phyloP scores from a whole-genome alignment of 1,140 invertebrate species.

The Drosophila paulistorum region DNA sequence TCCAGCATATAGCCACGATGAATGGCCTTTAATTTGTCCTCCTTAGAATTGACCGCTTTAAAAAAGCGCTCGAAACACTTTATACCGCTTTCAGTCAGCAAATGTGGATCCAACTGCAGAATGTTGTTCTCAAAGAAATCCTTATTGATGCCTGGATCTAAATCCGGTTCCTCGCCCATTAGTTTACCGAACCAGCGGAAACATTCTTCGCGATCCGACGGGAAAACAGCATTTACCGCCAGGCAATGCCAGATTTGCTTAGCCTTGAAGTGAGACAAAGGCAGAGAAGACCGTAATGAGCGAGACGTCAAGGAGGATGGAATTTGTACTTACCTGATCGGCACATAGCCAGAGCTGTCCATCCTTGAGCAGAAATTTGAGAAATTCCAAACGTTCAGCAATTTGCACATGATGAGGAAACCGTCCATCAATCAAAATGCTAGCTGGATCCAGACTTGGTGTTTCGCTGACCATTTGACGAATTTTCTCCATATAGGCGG shows the following conservation, averaged over 20 bases:
- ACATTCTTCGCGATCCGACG: slow-evolving; percentile 96
- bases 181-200: slow-evolving; percentile 99
- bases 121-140: slow-evolving; percentile 99
- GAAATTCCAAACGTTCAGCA: slow-evolving; percentile 96
- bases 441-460: slow-evolving; percentile 90
- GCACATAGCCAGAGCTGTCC: slow-evolving; percentile 98
- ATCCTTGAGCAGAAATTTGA: slow-evolving; percentile 95
- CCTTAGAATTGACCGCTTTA: slow-evolving; percentile 97
- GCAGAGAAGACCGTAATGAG: background rate
- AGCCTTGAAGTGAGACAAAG: slow-evolving; percentile 83
- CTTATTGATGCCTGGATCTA: slow-evolving; percentile 97
- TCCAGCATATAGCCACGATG: slow-evolving; percentile 91
- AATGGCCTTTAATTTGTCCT: slow-evolving; percentile 95
- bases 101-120: slow-evolving; percentile 93
- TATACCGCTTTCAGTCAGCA: slow-evolving; percentile 97
- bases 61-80: slow-evolving; percentile 95
- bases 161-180: slow-evolving; percentile 98
- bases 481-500: slow-evolving; percentile 95
- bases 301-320: background rate
- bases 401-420: slow-evolving; percentile 97
- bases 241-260: slow-evolving; percentile 99
- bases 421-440: slow-evolving; percentile 93
- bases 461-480: slow-evolving; percentile 88
- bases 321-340: slow-evolving; percentile 86
- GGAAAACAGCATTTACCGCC: slow-evolving; percentile 95